Percentiles rank a stretch among this genome's conserved stretches.
Evolutionary conservation across 2,888 invertebrate genomes (phyloP).

Genomic region (Anthrax anthrax): DNA sequence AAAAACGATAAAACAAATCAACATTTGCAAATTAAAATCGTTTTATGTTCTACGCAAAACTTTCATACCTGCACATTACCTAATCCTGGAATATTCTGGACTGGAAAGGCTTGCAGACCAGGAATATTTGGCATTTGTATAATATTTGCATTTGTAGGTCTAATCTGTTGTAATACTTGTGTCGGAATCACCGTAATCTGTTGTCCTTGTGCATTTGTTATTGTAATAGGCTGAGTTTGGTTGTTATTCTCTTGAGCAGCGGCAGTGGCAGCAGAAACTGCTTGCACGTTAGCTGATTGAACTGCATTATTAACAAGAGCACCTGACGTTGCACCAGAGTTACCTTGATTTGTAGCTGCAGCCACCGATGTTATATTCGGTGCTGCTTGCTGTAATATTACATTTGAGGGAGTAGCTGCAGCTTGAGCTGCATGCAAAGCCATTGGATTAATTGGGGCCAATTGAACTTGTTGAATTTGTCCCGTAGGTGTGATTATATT

Average conservation of each 20-base stretch:
- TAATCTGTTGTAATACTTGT: constrained; percentile 39
- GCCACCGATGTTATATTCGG: constrained; percentile 19
- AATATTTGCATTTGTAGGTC: constrained; percentile 19
- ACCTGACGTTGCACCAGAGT: constrained; percentile 7
- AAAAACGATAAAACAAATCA: background rate
- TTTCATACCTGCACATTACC: constrained; percentile 60
- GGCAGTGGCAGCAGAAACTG: background rate
- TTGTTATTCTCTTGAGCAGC: background rate
- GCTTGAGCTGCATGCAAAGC: constrained; percentile 24
- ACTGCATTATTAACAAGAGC: constrained; percentile 5
- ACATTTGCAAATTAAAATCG: constrained; percentile 2
- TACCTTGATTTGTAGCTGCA: constrained; percentile 16
- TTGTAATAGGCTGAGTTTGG: constrained; percentile 49
- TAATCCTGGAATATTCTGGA: constrained; percentile 64
- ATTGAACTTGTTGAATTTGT: constrained; percentile 79
- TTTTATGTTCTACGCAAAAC: constrained; percentile 2
- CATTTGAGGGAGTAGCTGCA: constrained; percentile 16
- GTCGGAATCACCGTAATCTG: constrained; percentile 76
- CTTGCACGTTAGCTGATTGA: constrained; percentile 1
- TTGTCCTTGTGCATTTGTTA: constrained; percentile 60
- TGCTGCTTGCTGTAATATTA: constrained; percentile 15
- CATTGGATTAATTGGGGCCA: constrained; percentile 46
- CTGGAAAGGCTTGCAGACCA: constrained; percentile 48
- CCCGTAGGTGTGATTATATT: constrained; percentile 79
- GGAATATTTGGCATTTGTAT: constrained; percentile 30